Conservation (phyloP, 1,140 invertebrate genomes). For the Tenebrio molitor region DNA sequence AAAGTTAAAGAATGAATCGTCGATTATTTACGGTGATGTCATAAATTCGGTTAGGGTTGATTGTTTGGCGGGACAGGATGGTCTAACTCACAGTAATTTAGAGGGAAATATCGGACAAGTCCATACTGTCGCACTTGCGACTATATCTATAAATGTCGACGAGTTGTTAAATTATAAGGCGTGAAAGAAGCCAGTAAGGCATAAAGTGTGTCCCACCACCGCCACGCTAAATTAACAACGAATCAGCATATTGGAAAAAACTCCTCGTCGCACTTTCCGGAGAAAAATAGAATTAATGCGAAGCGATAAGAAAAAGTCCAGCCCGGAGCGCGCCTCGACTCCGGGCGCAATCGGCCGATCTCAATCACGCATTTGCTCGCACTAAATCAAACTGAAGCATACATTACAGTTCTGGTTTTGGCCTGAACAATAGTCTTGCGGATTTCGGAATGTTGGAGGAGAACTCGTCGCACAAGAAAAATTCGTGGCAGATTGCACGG, state of each 20-base stretch:
- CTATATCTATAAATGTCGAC: conserved; percentile 52
- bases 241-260: no score
- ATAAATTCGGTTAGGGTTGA: conserved; percentile 54
- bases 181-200: conserved; percentile 22
- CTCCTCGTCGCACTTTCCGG: no score
- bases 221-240: background rate
- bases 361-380: conserved; percentile 9
- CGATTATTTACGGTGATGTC: conserved; percentile 53
- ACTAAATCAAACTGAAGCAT: conserved; percentile 29
- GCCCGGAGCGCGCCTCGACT: background rate
- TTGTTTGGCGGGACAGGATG: conserved; percentile 44
- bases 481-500: no score
- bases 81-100: conserved; percentile 15
- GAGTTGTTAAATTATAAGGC: conserved; percentile 51
- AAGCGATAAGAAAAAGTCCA: background rate
- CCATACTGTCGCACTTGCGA: conserved; percentile 29
- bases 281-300: background rate
- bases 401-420: conserved; percentile 29
- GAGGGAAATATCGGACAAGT: conserved; percentile 21
- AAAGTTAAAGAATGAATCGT: conserved; percentile 42
- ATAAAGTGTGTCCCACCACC: background rate
- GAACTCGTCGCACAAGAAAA: conserved; percentile 21
- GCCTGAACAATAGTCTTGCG: conserved; percentile 7
- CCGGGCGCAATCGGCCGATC: background rate
- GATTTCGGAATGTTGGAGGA: conserved; percentile 28